These are phyloP conservation scores for Catostomus latipinnis DNA, from an alignment of 2,797 vertebrate genomes.

Conservation along the genomic window DNA sequence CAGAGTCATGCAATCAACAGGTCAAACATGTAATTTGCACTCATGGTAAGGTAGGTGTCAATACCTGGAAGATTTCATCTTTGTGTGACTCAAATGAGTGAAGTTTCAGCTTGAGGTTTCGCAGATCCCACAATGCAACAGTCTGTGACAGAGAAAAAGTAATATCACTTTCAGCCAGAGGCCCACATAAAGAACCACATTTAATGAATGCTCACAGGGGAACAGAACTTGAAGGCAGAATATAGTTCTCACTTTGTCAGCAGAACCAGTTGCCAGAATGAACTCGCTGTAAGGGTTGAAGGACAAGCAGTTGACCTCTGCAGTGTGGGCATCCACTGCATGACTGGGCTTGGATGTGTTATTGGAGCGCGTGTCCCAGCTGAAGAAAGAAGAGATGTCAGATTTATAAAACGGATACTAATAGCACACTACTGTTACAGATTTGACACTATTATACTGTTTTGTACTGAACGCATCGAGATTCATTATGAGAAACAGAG, in stretches of 20 bases:
- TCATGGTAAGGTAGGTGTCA: background rate
- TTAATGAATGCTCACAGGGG: background rate
- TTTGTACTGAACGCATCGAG: too few relatives aligned
- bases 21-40: background rate
- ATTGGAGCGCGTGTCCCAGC: slow-evolving; percentile 97
- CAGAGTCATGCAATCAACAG: too few relatives aligned
- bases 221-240: background rate
- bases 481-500: too few relatives aligned
- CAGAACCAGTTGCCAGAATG: slow-evolving; percentile 95
- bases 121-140: slow-evolving; percentile 96
- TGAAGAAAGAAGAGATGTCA: slow-evolving; percentile 61
- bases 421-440: too few relatives aligned
- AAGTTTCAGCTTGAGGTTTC: slow-evolving; percentile 96
- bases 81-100: slow-evolving; percentile 99
- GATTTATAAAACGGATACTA: background rate
- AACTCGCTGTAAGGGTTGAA: slow-evolving; percentile 99
- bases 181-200: background rate
- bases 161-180: background rate
- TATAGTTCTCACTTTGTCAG: slow-evolving; percentile 86
- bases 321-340: slow-evolving; percentile 96
- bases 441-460: too few relatives aligned
- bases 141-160: slow-evolving; percentile 76
- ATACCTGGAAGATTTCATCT: slow-evolving; percentile 99
- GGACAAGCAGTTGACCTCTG: slow-evolving; percentile 97
- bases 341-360: slow-evolving; percentile 98